A percentile compares a stretch with the other conserved stretches of the same genome.
Conservation (phyloP, 2,113 vertebrate genomes). For the Psittacus erithacus region DNA sequence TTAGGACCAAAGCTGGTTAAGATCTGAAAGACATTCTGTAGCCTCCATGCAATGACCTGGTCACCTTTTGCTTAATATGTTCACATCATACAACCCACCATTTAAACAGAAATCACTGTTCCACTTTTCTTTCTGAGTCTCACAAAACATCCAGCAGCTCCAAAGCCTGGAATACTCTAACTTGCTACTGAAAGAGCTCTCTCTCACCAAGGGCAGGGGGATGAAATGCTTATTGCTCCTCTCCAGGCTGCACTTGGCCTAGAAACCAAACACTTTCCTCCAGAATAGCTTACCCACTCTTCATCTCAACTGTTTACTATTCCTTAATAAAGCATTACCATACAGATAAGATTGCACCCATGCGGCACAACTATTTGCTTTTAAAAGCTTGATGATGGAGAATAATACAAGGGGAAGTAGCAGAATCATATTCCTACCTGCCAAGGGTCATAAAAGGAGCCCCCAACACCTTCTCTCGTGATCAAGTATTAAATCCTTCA, state of each 20-base stretch:
- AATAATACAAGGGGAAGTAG: conserved; percentile 16
- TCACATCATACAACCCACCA: not conserved
- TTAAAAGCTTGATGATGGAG: conserved; percentile 8
- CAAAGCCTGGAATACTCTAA: not conserved
- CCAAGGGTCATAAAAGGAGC: conserved; percentile 35
- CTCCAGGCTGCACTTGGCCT: not conserved
- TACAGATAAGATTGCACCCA: not conserved
- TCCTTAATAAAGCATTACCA: not conserved
- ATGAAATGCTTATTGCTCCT: not conserved
- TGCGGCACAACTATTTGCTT: not conserved
- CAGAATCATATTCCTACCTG: not conserved
- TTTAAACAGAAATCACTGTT: not conserved
- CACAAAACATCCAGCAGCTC: not conserved
- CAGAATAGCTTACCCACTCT: not conserved
- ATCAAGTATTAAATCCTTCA: conserved; percentile 59
- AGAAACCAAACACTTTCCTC: not conserved
- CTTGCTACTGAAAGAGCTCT: not conserved
- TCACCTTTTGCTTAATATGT: not conserved
- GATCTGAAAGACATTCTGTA: not conserved
- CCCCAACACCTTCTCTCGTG: not conserved
- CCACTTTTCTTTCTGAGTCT: not conserved
- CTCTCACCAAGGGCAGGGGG: not conserved
- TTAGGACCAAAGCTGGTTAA: not conserved
- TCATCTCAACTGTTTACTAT: not conserved
- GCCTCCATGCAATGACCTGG: not conserved